A percentile compares a stretch with the other conserved stretches of the same genome.
Conservation (phyloP, 2,797 vertebrate species). For the Halcyon leucocephala region DNA sequence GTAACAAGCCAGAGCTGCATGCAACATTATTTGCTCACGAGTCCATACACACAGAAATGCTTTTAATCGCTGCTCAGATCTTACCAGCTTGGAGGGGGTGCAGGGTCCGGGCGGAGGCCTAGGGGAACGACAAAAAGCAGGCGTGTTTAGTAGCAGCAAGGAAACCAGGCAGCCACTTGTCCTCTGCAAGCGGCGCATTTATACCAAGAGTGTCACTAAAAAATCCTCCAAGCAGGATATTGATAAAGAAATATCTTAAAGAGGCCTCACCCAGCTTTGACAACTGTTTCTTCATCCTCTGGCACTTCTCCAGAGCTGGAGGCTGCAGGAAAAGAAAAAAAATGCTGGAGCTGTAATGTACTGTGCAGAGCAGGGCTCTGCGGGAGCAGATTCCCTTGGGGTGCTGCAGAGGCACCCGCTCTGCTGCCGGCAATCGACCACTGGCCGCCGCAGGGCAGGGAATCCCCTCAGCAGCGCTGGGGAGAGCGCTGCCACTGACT, state of each 20-base stretch:
- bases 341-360: background rate
- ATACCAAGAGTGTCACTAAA: background rate
- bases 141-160: background rate
- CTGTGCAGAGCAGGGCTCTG: background rate
- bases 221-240: background rate
- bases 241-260: background rate
- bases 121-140: background rate
- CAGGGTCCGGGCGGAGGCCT: slow-evolving; percentile 49
- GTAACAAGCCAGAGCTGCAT: fast-evolving
- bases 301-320: slow-evolving; percentile 71
- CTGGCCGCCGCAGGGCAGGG: background rate
- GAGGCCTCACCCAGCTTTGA: slow-evolving; percentile 69
- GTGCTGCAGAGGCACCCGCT: fast-evolving
- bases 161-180: background rate
- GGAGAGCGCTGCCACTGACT: background rate
- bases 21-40: background rate
- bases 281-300: slow-evolving; percentile 70
- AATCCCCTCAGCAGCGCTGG: background rate
- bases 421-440: background rate
- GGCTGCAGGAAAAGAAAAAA: slow-evolving; percentile 35
- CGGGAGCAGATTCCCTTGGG: background rate
- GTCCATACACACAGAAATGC: background rate
- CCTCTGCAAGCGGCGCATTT: background rate
- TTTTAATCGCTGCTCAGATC: background rate
- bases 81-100: slow-evolving; percentile 53